Conservation (phyloP, 2,888 invertebrate species). For the Anthophora plumipes region DNA sequence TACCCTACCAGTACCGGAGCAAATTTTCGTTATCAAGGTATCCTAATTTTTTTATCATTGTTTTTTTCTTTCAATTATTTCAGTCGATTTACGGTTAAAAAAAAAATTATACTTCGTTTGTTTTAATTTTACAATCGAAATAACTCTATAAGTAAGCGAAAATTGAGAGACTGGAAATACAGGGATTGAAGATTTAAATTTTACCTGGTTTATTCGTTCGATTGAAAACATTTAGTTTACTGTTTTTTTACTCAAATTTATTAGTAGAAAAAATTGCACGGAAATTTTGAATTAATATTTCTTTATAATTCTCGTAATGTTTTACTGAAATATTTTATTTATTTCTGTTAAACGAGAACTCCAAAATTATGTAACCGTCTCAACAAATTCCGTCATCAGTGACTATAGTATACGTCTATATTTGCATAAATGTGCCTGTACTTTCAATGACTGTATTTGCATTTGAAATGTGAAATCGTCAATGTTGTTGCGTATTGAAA, state of each 20-base stretch:
- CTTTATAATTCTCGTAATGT: too few species aligned
- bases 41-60: constrained; percentile 1
- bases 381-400: constrained; percentile 16
- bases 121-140: background rate
- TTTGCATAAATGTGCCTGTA: constrained; percentile 1
- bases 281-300: background rate
- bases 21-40: constrained; percentile 29
- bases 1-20: constrained; percentile 29
- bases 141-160: background rate
- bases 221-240: background rate
- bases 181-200: background rate
- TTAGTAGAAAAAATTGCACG: background rate
- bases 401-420: constrained; percentile 11
- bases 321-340: background rate
- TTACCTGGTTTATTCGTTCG: background rate
- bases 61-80: background rate
- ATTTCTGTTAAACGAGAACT: constrained; percentile 2
- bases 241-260: background rate
- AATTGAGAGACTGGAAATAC: background rate
- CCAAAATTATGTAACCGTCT: constrained; percentile 46
- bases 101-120: background rate
- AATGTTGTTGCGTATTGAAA: background rate
- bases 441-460: background rate
- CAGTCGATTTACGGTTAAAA: too few species aligned
- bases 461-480: background rate